These are phyloP conservation scores for Acipenser oxyrinchus DNA, from an alignment of 2,797 vertebrate genomes.

Conservation along the genomic window DNA sequence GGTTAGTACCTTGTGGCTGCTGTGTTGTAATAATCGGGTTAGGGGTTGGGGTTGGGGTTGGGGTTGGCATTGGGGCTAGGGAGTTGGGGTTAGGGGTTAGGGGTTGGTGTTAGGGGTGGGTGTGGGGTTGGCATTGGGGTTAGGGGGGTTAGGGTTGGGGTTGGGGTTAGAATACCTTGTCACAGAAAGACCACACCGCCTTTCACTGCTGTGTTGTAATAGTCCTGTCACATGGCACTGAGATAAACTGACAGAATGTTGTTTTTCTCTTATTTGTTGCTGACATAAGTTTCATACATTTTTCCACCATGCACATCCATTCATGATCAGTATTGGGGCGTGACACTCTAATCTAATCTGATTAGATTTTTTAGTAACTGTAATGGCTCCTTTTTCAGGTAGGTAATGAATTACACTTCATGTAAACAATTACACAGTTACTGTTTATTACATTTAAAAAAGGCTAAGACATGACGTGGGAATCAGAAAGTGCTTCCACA, in stretches of 20 bases:
- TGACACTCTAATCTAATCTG: not conserved
- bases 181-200: conserved; percentile 57
- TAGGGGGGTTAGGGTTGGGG: too few relatives aligned
- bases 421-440: too few relatives aligned
- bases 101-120: too few relatives aligned
- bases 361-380: not conserved
- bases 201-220: conserved; percentile 83
- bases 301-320: not conserved
- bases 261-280: not conserved
- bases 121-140: too few relatives aligned
- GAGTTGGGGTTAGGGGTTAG: too few relatives aligned
- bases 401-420: too few relatives aligned
- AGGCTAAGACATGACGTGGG: too few relatives aligned
- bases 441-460: too few relatives aligned
- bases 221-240: conserved; percentile 86
- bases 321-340: not conserved
- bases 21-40: conserved; percentile 74
- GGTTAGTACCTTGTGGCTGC: conserved; percentile 57
- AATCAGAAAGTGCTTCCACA: too few relatives aligned
- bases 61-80: too few relatives aligned
- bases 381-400: not conserved
- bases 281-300: not conserved
- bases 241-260: conserved; percentile 54
- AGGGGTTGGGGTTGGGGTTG: too few relatives aligned
- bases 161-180: conserved; percentile 36